Base-by-base conservation (phyloP, 2,888 invertebrate genomes). In the Scrobipalpa atriplicella region DNA sequence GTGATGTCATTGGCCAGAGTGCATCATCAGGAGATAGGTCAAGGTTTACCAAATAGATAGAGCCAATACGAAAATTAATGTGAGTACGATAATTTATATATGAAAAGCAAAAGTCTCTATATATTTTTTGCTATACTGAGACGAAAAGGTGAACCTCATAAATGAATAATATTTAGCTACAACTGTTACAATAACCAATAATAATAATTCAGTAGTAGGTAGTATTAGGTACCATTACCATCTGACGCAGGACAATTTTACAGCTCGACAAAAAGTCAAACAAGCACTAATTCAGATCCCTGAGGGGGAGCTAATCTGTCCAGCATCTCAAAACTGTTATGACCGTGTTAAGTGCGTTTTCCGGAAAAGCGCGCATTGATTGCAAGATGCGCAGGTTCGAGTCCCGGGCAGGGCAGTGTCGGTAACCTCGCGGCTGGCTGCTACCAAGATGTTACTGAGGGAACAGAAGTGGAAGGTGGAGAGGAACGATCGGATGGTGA, bases 371-470 rank as follows among this genome's bases (percentile, higher is more conserved):
- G 36, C 38, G 52, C 51, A 63, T 63, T 63, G 63, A 63, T 63
- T 63, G 63, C 52, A 63, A 62, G 62, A 62, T 36, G 52, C 16
- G n/a, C 36, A 18, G 63, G 63, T 43, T 63, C 19, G 52, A 52
- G 18, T 63, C 62, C 67, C 67, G 65, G 56, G 43, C 61, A 21
- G 54, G 54, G 11, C 54, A 72, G 78, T 80, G 86, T 78, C 79
- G 79, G 69, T 82, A 83, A 83, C 84, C 84, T 80, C 81, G 77
- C 75, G 74, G 77, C 78, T 77, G 74, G 73, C 74, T 70, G 65
- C 43, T 62, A 62, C 41, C 21, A 58, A n/a, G 58, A 19, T 19
- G 41, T 9, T 13, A 62, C 39, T 10, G 16, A 29, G 38, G 13
- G 38, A 19, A 13, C 38, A 29, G 38, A 60, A 60, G 29, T 21